A percentile compares a stretch with the other conserved stretches of the same genome.
Evolutionary conservation across 2,113 vertebrate species (phyloP).

Genomic region (Semicossyphus pulcher): DNA sequence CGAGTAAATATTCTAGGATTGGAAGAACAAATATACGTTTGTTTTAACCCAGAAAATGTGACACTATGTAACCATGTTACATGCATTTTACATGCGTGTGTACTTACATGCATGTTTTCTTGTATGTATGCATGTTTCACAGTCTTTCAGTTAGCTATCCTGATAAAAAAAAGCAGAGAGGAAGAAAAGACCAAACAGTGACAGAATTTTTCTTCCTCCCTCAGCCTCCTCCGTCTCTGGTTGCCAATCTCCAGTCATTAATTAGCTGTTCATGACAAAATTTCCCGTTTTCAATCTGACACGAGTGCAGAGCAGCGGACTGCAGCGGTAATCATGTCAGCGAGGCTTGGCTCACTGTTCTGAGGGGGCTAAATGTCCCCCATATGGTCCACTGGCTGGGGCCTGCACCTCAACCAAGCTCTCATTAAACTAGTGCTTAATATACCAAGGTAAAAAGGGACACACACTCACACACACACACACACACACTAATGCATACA

Average conservation of each 20-base stretch:
- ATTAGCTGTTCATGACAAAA: conserved; percentile 74
- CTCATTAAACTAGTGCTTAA: conserved; percentile 86
- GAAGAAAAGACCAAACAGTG: conserved; percentile 44
- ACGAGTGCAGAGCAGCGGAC: conserved; percentile 88
- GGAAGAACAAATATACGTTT: conserved; percentile 12
- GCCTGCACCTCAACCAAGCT: conserved; percentile 88
- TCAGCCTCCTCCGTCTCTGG: conserved; percentile 51
- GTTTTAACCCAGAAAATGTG: conserved; percentile 5
- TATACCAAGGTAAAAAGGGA: conserved; percentile 85
- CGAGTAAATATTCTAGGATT: background rate
- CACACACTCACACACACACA: conserved; percentile 39
- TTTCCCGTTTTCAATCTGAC: conserved; percentile 61
- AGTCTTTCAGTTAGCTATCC: conserved; percentile 23
- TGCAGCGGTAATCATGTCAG: conserved; percentile 94
- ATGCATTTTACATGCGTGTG: conserved; percentile 2
- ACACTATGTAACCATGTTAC: background rate
- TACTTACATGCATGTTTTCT: background rate
- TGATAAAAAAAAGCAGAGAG: conserved; percentile 32
- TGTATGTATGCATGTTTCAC: conserved; percentile 9
- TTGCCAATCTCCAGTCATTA: conserved; percentile 76
- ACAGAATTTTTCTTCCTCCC: conserved; percentile 40
- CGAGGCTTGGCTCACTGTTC: conserved; percentile 93
- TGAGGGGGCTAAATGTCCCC: conserved; percentile 96
- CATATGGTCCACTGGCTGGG: conserved; percentile 96
- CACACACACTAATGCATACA: conserved; percentile 49